phyloP scores from a whole-genome alignment of 1,140 invertebrate genomes.

The Hyposmocoma kahamanoa region DNA sequence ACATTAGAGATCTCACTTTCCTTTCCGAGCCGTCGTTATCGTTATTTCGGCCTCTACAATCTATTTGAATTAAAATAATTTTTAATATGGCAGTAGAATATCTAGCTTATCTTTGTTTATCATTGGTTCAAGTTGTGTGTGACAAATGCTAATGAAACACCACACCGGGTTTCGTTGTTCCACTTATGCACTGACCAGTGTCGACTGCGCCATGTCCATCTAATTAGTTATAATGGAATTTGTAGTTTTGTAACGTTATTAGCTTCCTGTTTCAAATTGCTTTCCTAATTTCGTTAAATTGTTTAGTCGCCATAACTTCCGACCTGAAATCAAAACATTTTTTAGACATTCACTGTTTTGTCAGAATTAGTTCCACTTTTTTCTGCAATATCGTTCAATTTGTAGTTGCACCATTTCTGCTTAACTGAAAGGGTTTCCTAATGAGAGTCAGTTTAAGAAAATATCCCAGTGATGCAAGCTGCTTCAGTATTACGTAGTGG shows the following conservation, averaged over 20 bases:
- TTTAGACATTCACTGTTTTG: too few species aligned
- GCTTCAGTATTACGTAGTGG: too few species aligned
- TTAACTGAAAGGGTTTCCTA: too few species aligned
- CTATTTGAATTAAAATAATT: not conserved
- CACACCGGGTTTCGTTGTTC: slow-evolving; percentile 25
- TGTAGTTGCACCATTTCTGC: too few species aligned
- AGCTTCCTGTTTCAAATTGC: not conserved
- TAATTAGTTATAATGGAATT: slow-evolving; percentile 2
- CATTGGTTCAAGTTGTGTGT: slow-evolving; percentile 8
- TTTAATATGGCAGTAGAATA: not conserved
- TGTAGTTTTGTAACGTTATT: not conserved
- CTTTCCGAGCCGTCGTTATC: not conserved
- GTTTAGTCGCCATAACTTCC: too few species aligned
- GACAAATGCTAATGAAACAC: slow-evolving; percentile 18
- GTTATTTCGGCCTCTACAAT: not conserved
- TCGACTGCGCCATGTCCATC: not conserved
- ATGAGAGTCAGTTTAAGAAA: too few species aligned
- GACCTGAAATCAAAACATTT: too few species aligned
- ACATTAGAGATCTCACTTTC: slow-evolving; percentile 1
- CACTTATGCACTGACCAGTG: slow-evolving; percentile 20
- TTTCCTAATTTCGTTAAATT: not conserved
- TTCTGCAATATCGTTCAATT: too few species aligned
- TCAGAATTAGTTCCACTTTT: too few species aligned
- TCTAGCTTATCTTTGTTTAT: not conserved
- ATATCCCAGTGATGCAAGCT: too few species aligned